Conservation (phyloP, 2,113 vertebrate genomes). For the Pao palembangensis region DNA sequence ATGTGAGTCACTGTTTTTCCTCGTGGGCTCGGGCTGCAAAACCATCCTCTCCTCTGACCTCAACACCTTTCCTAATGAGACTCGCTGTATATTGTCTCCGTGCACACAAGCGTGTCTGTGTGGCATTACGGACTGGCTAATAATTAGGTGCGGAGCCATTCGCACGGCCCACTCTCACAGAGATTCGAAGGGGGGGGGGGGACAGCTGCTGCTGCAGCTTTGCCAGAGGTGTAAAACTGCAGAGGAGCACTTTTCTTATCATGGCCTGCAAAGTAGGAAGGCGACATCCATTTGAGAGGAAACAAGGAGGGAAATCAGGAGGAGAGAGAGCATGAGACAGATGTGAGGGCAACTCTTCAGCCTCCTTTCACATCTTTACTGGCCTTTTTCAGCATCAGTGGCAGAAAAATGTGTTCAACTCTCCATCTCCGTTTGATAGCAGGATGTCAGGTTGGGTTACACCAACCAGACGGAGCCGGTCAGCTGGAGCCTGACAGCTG, state of each 20-base stretch:
- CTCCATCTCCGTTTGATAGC: too few relatives aligned
- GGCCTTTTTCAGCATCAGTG: too few relatives aligned
- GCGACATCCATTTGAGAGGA: not conserved
- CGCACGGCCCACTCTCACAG: slow-evolving; percentile 32
- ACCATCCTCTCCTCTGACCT: slow-evolving; percentile 56
- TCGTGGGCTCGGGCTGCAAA: slow-evolving; percentile 38
- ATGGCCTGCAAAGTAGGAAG: slow-evolving; percentile 4
- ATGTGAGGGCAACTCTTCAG: too few relatives aligned
- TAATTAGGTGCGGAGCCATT: slow-evolving; percentile 54
- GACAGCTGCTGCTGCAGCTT: slow-evolving; percentile 36
- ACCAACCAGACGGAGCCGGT: too few relatives aligned
- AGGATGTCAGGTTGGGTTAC: too few relatives aligned
- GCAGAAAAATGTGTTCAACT: too few relatives aligned
- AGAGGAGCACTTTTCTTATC: not conserved
- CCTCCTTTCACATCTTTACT: too few relatives aligned
- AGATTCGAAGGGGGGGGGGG: slow-evolving; percentile 8
- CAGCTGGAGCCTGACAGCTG: too few relatives aligned
- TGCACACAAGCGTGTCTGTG: slow-evolving; percentile 10
- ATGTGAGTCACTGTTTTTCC: slow-evolving; percentile 53
- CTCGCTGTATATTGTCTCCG: slow-evolving; percentile 8
- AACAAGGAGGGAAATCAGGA: not conserved
- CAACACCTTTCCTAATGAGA: slow-evolving; percentile 25
- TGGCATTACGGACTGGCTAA: slow-evolving; percentile 19
- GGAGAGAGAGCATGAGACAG: not conserved
- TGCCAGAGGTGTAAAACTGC: slow-evolving; percentile 6